phyloP scores from a whole-genome alignment of 2,113 vertebrate species.

The Actinemys pallida region DNA sequence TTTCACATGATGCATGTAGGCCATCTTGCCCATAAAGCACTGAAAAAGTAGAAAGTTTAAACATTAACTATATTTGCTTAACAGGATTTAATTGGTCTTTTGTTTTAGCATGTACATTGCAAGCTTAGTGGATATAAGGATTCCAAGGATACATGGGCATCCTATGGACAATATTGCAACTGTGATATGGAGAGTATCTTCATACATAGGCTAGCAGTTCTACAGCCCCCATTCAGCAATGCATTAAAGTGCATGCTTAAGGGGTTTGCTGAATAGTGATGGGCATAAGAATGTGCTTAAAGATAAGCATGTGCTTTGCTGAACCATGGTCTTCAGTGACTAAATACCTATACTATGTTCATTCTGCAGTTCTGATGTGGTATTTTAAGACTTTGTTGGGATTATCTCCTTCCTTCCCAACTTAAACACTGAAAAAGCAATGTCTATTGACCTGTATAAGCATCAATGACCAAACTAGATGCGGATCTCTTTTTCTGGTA shows the following conservation, averaged over 20 bases:
- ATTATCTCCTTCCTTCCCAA: not conserved
- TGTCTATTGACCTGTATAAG: not conserved
- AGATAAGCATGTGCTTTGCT: not conserved
- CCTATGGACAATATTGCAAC: not conserved
- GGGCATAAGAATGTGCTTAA: accelerated
- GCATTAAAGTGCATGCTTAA: accelerated
- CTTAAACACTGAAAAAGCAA: not conserved
- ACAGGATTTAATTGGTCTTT: accelerated
- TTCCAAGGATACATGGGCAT: not conserved
- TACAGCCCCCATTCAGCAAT: not conserved
- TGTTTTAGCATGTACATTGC: accelerated
- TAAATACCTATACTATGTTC: not conserved
- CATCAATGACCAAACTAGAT: not conserved
- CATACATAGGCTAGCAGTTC: not conserved
- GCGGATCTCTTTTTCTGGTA: not conserved
- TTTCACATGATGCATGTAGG: constrained; percentile 74
- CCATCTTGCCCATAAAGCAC: constrained; percentile 70
- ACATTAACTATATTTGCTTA: accelerated
- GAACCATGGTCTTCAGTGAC: not conserved
- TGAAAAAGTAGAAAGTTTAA: constrained; percentile 33
- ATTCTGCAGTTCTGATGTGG: not conserved
- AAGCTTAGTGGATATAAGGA: not conserved
- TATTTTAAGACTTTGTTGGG: not conserved
- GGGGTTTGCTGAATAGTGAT: accelerated
- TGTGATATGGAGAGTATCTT: accelerated